Percentiles rank a stretch among this genome's conserved stretches.
These are phyloP conservation scores for Isoperla grammatica DNA, from an alignment of 2,888 invertebrate species.

Conservation along the genomic window DNA sequence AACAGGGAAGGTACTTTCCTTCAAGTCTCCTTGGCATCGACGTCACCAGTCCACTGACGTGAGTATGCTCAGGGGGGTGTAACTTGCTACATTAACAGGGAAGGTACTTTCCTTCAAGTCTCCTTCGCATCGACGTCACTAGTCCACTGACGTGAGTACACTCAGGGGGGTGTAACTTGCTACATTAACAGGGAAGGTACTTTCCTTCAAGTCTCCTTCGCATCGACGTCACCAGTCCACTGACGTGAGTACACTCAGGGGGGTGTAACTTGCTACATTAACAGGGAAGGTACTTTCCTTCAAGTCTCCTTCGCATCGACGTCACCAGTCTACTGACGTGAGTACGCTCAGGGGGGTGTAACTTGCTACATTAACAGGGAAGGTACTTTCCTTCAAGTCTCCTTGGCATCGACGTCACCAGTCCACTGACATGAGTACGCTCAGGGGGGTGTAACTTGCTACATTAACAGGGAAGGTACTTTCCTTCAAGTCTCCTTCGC, in stretches of 20 bases:
- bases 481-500: conserved; percentile 39
- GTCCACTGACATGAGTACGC: background rate
- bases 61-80: background rate
- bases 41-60: background rate
- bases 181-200: background rate
- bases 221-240: background rate
- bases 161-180: conserved; percentile 44
- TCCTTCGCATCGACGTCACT: conserved; percentile 37
- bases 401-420: background rate
- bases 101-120: conserved; percentile 38
- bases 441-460: too few species aligned
- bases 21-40: background rate
- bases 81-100: too few species aligned
- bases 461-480: too few species aligned
- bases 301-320: conserved; percentile 39
- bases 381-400: background rate
- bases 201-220: background rate
- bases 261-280: too few species aligned
- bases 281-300: conserved; percentile 36
- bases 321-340: conserved; percentile 27
- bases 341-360: conserved; percentile 44
- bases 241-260: background rate
- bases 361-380: background rate
- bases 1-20: background rate
- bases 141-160: conserved; percentile 18